Evolutionary conservation across 2,797 vertebrate species (phyloP), one percentile per base, ranked within the genome.

Genomic region (Bufotes viridis): DNA sequence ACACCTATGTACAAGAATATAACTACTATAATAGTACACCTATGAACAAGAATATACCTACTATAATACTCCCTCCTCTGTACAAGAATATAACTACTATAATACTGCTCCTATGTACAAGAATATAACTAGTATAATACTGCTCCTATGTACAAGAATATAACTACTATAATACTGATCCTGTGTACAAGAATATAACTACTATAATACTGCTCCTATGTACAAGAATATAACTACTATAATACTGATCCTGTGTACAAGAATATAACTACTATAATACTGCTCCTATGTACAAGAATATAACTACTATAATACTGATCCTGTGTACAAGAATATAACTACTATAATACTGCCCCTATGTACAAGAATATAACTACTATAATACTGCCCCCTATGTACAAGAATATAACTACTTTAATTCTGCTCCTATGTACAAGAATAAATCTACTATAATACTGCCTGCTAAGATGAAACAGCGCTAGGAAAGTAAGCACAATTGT

Each of bases 181-280:
- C 63, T 65, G 24, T 65, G 9, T 65, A 24, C 63, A 65, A 65
- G 63, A 65, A 65, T 65, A 65, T 65, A 65, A 65, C 63, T 65
- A 65, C 63, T 65, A 65, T 65, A 65, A 65, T 65, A 65, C 63
- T 65, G 63, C 63, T 12, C 63, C 63, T 65, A 24, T 65, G 11
- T 65, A 65, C 63, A 65, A 65, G 22, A 65, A 65, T 65, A 65
- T 65, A 65, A 65, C 63, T 65, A 65, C 63, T 65, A 65, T 63
- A 63, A 63, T 63, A 63, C 60, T 63, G 60, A 20, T 17, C 67
- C 67, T 70, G 34, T 29, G 14, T 70, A 70, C 26, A 70, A 72
- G 69, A 72, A 72, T 72, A 72, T 42, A 42, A 72, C 69, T 72
- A 72, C 69, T 72, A 72, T 72, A 72, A 72, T 72, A 72, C 69